These are phyloP conservation scores for Thalpophila matura DNA, from an alignment of 2,888 invertebrate species.

Conservation along the genomic window DNA sequence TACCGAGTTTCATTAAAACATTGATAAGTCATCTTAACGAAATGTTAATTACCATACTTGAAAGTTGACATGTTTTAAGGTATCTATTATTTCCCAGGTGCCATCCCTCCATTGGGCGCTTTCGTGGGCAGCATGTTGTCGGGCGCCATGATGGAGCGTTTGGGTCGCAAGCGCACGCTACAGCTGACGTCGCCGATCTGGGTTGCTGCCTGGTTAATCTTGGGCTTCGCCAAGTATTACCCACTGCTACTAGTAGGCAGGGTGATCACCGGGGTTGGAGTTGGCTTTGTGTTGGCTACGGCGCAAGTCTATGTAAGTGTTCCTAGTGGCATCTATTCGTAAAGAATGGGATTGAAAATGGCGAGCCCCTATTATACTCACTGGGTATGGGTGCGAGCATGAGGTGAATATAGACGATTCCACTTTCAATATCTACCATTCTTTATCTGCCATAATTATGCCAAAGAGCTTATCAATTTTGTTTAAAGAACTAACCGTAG, in stretches of 20 bases:
- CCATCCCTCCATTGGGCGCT: slow-evolving; percentile 91
- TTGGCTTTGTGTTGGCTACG: slow-evolving; percentile 91
- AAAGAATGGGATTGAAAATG: no score
- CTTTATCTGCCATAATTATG: no score
- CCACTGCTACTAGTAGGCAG: slow-evolving; percentile 89
- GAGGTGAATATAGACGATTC: no score
- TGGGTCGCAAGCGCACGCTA: slow-evolving; percentile 89
- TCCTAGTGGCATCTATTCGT: background rate
- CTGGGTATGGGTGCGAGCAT: no score
- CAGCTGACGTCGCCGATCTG: slow-evolving; percentile 88
- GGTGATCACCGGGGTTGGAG: slow-evolving; percentile 91
- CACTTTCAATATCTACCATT: no score
- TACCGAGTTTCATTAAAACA: no score
- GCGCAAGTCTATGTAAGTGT: slow-evolving; percentile 92
- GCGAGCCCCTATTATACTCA: no score
- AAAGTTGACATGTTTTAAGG: no score
- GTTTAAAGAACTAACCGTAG: no score
- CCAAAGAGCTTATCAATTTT: no score
- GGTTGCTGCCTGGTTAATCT: slow-evolving; percentile 89
- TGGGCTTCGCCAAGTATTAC: slow-evolving; percentile 87
- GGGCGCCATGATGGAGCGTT: slow-evolving; percentile 88
- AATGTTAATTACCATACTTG: background rate
- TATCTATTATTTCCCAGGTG: slow-evolving; percentile 74
- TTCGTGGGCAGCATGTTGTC: slow-evolving; percentile 89
- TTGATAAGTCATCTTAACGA: no score